These are phyloP conservation scores for Uria aalge DNA, from an alignment of 2,113 vertebrate species.

Conservation along the genomic window DNA sequence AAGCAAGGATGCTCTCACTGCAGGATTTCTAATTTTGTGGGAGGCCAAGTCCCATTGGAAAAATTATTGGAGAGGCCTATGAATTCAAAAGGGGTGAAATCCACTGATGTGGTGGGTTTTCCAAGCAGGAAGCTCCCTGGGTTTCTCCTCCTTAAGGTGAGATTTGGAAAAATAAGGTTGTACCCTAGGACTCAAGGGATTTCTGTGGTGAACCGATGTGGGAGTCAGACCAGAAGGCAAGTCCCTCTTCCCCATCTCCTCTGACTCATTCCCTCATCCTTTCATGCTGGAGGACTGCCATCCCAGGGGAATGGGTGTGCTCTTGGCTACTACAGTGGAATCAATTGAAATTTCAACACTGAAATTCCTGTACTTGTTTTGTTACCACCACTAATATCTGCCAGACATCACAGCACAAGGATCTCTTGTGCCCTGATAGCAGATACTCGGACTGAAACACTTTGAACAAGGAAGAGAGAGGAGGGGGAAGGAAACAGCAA, in stretches of 20 bases:
- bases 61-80: neutral
- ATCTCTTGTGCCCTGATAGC: neutral
- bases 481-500: neutral
- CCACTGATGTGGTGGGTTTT: neutral
- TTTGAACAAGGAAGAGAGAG: neutral
- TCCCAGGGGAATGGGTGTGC: neutral
- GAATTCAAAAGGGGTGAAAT: neutral
- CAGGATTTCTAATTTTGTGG: neutral
- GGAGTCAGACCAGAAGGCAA: neutral
- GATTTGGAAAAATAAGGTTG: neutral
- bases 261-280: neutral
- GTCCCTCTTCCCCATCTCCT: neutral
- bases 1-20: neutral
- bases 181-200: neutral
- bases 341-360: neutral
- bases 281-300: neutral
- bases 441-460: neutral
- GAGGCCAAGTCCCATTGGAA: neutral
- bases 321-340: neutral
- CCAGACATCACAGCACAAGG: neutral
- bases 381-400: neutral
- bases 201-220: neutral
- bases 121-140: neutral
- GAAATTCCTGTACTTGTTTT: slow-evolving; percentile 3
- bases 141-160: neutral